A percentile compares a stretch with the other conserved stretches of the same genome.
phyloP scores from a whole-genome alignment of 1,140 invertebrate species.

The Megathymus violae region DNA sequence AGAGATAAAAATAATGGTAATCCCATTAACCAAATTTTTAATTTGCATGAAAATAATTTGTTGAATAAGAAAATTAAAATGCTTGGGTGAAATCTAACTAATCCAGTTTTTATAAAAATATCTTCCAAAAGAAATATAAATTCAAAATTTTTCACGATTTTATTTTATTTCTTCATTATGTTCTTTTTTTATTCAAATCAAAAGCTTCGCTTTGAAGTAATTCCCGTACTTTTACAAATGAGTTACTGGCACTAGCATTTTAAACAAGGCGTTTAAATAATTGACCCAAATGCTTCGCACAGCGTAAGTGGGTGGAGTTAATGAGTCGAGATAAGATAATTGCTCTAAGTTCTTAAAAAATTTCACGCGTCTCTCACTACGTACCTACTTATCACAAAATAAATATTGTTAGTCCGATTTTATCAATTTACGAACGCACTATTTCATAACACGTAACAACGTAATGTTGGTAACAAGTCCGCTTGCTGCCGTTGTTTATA shows the following conservation, averaged over 20 bases:
- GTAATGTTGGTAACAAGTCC: conserved; percentile 17
- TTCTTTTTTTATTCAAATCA: conserved; percentile 34
- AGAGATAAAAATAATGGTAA: no score
- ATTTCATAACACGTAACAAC: conserved; percentile 67
- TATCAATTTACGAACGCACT: conserved; percentile 52
- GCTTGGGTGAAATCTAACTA: no score
- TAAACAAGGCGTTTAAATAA: conserved; percentile 47
- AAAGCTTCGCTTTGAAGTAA: conserved; percentile 19
- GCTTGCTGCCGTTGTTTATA: conserved; percentile 36
- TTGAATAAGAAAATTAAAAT: no score
- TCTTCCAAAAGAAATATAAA: no score
- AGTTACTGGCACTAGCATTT: conserved; percentile 3
- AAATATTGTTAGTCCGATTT: conserved; percentile 72
- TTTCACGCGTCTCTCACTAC: conserved; percentile 63
- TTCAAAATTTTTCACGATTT: no score
- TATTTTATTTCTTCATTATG: conserved; percentile 30
- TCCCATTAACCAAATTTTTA: no score
- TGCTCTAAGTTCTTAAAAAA: conserved; percentile 74
- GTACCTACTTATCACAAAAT: conserved; percentile 61
- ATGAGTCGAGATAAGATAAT: conserved; percentile 73
- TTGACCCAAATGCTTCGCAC: conserved; percentile 51
- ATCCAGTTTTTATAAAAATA: no score
- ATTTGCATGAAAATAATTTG: no score
- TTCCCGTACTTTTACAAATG: conserved; percentile 1
- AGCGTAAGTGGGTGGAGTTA: conserved; percentile 62